phyloP scores from a whole-genome alignment of 2,888 invertebrate species.

The Zootermopsis nevadensis region DNA sequence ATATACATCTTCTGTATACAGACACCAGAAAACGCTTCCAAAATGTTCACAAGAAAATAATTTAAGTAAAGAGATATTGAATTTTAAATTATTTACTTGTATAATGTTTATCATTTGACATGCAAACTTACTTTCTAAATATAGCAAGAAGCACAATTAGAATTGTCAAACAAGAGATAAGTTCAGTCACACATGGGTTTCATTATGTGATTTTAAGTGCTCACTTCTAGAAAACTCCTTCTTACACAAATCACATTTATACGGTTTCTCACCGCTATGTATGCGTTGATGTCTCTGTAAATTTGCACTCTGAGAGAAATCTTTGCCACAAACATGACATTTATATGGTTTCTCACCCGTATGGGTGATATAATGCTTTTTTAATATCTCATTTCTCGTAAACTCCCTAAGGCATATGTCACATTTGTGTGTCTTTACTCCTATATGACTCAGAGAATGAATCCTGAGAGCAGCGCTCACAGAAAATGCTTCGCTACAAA shows the following conservation, averaged over 20 bases:
- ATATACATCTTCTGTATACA: too few species aligned
- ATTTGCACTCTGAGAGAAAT: neutral
- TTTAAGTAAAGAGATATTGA: too few species aligned
- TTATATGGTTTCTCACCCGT: neutral
- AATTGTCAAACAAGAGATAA: too few species aligned
- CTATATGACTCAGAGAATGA: neutral
- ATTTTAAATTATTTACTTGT: too few species aligned
- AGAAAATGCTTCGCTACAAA: neutral
- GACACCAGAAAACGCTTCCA: too few species aligned
- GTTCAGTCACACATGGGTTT: too few species aligned
- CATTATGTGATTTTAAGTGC: neutral
- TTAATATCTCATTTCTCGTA: neutral
- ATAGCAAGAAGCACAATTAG: too few species aligned
- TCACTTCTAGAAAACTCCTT: neutral
- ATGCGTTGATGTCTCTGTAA: neutral
- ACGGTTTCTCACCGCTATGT: constrained; percentile 10
- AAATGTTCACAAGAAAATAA: too few species aligned
- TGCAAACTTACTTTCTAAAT: too few species aligned
- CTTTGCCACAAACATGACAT: constrained; percentile 8
- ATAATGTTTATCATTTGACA: too few species aligned
- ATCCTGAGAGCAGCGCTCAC: neutral
- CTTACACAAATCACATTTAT: neutral
- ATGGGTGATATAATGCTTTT: neutral
- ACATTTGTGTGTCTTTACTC: constrained; percentile 24
- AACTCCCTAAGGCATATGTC: neutral